Evolutionary conservation across 2,888 invertebrate genomes (phyloP).

Genomic region (Patella pellucida): DNA sequence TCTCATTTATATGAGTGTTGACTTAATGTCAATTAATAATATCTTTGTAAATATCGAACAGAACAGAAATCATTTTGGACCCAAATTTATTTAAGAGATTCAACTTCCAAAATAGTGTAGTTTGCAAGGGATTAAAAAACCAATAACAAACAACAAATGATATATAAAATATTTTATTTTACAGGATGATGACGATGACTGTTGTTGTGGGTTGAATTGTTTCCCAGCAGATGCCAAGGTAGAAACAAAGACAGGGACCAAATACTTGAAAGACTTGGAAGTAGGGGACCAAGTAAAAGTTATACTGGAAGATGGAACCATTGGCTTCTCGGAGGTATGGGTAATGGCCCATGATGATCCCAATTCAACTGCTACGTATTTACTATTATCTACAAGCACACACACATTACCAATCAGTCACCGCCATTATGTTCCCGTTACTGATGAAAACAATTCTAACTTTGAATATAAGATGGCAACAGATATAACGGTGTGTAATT

Average conservation of each 20-base stretch:
- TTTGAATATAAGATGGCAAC: background rate
- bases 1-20: no score
- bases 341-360: background rate
- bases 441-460: background rate
- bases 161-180: no score
- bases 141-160: no score
- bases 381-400: background rate
- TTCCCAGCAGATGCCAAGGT: background rate
- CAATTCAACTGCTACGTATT: background rate
- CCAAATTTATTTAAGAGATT: no score
- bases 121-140: no score
- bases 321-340: background rate
- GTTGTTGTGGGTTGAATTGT: no score
- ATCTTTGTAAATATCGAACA: no score
- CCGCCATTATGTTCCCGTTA: background rate
- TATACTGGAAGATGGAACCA: background rate
- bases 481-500: background rate
- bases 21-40: no score
- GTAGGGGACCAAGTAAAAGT: background rate
- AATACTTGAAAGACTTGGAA: background rate
- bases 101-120: no score
- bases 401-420: background rate
- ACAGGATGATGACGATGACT: no score
- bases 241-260: background rate
- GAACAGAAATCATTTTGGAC: no score